phyloP scores from a whole-genome alignment of 1,140 invertebrate species.

The Drosophila arizonae region DNA sequence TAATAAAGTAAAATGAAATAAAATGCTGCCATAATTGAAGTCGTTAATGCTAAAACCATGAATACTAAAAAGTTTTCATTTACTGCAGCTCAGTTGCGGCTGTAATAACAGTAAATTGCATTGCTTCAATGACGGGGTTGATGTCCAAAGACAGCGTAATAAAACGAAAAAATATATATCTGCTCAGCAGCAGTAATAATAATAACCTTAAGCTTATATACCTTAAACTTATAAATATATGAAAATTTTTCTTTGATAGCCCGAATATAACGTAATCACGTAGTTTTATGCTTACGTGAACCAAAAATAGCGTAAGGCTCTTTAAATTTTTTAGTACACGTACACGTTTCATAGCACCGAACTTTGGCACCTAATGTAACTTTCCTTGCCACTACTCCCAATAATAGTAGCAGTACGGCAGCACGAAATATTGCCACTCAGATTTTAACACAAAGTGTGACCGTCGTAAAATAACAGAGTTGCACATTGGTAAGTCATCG shows the following conservation, averaged over 20 bases:
- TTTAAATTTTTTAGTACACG: conserved; percentile 29
- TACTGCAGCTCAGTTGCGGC: conserved; percentile 53
- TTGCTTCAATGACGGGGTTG: background rate
- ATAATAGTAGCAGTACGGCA: background rate
- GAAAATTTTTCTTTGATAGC: background rate
- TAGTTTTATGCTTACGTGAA: background rate
- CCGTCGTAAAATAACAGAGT: background rate
- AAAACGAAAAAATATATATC: background rate
- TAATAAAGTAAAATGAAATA: conserved; percentile 68
- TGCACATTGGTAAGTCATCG: background rate
- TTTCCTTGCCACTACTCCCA: conserved; percentile 2
- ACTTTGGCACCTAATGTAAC: background rate
- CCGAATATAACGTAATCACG: background rate
- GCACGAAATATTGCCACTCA: background rate
- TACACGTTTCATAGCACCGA: conserved; percentile 6
- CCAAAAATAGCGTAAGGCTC: too few species aligned
- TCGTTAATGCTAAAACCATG: conserved; percentile 76
- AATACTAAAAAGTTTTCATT: conserved; percentile 75
- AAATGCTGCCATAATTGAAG: conserved; percentile 73
- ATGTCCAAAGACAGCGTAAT: background rate
- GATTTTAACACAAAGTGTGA: background rate
- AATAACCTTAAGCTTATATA: too few species aligned
- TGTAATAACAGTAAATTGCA: conserved; percentile 37
- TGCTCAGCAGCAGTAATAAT: too few species aligned
- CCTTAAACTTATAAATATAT: too few species aligned